A percentile compares a stretch with the other conserved stretches of the same genome.
These are phyloP conservation scores for Zaprionus africanus DNA, from an alignment of 1,140 invertebrate species.

Conservation along the genomic window DNA sequence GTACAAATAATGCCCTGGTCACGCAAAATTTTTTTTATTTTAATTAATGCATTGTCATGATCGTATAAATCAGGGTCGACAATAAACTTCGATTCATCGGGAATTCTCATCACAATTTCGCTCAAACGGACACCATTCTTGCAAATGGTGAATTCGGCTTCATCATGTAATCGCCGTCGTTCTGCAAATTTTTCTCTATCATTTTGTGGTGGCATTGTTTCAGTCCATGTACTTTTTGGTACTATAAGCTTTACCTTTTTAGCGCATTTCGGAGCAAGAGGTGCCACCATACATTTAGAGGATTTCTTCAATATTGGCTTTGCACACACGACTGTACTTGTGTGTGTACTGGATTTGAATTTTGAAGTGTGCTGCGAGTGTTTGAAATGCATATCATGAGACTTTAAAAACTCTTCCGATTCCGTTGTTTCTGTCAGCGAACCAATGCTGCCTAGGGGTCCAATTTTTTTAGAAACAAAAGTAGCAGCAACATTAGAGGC, in stretches of 20 bases:
- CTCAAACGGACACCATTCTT: slow-evolving; percentile 42
- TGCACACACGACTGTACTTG: too few relatives aligned
- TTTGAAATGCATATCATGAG: too few relatives aligned
- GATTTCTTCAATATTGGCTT: not conserved
- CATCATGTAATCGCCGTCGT: slow-evolving; percentile 25
- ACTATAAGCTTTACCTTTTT: not conserved
- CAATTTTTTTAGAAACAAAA: too few relatives aligned
- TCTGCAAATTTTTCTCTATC: slow-evolving; percentile 31
- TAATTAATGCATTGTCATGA: not conserved
- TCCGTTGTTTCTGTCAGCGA: too few relatives aligned
- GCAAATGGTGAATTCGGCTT: slow-evolving; percentile 61
- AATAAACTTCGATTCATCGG: not conserved
- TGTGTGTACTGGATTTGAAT: too few relatives aligned
- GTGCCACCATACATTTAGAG: too few relatives aligned
- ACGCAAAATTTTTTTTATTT: not conserved
- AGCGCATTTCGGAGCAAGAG: not conserved
- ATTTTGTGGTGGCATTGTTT: not conserved
- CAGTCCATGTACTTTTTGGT: not conserved
- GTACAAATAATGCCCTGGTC: not conserved
- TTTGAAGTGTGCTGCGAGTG: too few relatives aligned
- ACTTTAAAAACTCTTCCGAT: too few relatives aligned
- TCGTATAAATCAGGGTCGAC: not conserved
- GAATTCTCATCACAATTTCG: slow-evolving; percentile 40
- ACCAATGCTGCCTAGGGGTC: too few relatives aligned
- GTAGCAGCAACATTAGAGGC: too few relatives aligned